Conservation (phyloP, 2,888 invertebrate genomes). For the Meliscaeva auricollis region DNA sequence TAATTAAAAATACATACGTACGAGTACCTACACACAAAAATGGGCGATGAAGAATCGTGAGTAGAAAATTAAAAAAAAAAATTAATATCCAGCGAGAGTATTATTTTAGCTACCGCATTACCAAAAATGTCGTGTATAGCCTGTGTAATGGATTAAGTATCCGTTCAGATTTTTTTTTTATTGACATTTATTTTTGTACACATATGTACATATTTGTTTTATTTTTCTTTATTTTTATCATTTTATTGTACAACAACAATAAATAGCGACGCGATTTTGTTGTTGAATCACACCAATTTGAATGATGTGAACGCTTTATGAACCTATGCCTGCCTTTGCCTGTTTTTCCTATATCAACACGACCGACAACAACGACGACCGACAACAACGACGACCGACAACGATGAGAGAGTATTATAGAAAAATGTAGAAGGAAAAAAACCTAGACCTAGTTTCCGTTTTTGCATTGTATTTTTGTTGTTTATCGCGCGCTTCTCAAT, state of each 20-base stretch:
- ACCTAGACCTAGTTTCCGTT: conserved; percentile 76
- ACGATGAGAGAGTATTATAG: conserved; percentile 47
- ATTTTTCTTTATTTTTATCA: conserved; percentile 45
- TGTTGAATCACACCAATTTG: conserved; percentile 72
- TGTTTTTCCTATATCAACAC: conserved; percentile 21
- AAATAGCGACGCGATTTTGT: conserved; percentile 3
- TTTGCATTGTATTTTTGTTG: conserved; percentile 73
- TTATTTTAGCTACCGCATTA: conserved; percentile 72
- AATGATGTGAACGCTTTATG: conserved; percentile 70
- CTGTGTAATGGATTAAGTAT: conserved; percentile 64
- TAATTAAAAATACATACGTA: conserved; percentile 13
- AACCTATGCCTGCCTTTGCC: conserved; percentile 64
- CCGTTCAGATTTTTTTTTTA: conserved; percentile 34
- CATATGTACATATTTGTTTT: conserved; percentile 1
- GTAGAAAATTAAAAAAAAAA: conserved; percentile 54
- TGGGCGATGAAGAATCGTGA: conserved; percentile 64
- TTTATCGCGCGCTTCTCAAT: conserved; percentile 73
- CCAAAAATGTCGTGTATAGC: conserved; percentile 73
- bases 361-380: not conserved
- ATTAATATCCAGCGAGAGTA: conserved; percentile 34
- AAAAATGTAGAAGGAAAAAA: conserved; percentile 65
- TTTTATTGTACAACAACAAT: not conserved
- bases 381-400: conserved; percentile 17
- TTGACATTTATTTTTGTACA: conserved; percentile 31
- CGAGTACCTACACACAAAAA: conserved; percentile 7